Evolutionary conservation across 2,888 invertebrate genomes (phyloP).

Genomic region (Sericinus montela): DNA sequence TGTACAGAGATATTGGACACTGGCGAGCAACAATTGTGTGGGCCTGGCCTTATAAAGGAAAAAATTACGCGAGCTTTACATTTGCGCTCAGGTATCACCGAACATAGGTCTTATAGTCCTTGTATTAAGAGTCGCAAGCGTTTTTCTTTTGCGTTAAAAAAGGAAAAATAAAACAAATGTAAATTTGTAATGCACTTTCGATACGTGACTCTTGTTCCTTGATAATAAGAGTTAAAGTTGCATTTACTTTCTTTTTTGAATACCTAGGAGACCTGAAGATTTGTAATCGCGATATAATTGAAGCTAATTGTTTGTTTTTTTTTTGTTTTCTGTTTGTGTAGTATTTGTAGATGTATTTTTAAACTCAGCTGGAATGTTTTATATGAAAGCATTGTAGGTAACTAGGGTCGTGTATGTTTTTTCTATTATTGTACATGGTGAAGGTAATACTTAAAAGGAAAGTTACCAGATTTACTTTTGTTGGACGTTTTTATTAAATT

Average conservation of each 20-base stretch:
- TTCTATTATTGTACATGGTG: not conserved
- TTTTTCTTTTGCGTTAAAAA: not conserved
- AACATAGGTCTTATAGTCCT: constrained; percentile 15
- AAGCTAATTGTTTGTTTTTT: constrained; percentile 26
- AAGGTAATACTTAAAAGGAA: no score
- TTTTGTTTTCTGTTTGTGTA: constrained; percentile 22
- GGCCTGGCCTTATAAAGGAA: constrained; percentile 31
- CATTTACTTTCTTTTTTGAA: constrained; percentile 6
- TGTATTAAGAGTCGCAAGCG: constrained; percentile 1
- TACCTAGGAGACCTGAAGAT: constrained; percentile 18
- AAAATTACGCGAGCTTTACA: constrained; percentile 24
- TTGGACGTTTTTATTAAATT: no score
- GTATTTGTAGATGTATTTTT: constrained; percentile 22
- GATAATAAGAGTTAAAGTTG: constrained; percentile 14
- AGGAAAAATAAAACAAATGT: constrained; percentile 16
- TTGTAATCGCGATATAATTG: constrained; percentile 27
- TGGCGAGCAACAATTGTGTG: constrained; percentile 36
- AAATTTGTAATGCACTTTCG: not conserved
- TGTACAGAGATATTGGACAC: constrained; percentile 50
- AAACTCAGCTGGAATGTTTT: constrained; percentile 17
- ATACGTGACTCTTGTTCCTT: constrained; percentile 11
- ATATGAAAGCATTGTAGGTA: not conserved
- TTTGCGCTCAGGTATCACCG: constrained; percentile 16
- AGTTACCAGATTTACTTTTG: no score
- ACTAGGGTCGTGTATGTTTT: not conserved